These are phyloP conservation scores for Telmatochromis brachygnathus DNA, from an alignment of 2,113 vertebrate species.

Conservation along the genomic window DNA sequence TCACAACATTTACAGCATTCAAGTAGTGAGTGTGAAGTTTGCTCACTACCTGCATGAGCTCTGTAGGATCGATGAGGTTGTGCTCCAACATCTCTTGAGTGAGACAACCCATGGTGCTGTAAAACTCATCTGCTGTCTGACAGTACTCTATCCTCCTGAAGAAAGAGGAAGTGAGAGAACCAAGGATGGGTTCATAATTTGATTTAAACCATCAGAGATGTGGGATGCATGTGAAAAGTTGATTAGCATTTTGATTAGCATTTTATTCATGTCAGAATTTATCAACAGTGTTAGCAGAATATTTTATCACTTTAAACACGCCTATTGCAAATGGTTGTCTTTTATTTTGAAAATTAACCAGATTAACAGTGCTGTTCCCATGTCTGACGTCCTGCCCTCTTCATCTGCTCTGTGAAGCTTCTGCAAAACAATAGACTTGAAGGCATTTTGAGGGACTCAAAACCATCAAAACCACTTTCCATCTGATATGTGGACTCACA, in stretches of 20 bases:
- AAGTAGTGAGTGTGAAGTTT: not conserved
- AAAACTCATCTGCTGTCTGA: conserved; percentile 93
- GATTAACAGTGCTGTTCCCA: not conserved
- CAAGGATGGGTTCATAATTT: not conserved
- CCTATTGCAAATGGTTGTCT: not conserved
- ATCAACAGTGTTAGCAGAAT: not conserved
- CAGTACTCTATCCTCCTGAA: conserved; percentile 88
- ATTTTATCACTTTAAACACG: not conserved
- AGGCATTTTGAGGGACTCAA: not conserved
- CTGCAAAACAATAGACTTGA: not conserved
- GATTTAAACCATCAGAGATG: not conserved
- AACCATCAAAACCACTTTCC: not conserved
- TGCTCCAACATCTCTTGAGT: conserved; percentile 96
- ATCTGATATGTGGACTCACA: not conserved
- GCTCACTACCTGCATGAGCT: conserved; percentile 87
- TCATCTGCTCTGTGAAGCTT: not conserved
- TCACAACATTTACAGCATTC: not conserved
- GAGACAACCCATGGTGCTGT: conserved; percentile 92
- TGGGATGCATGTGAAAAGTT: not conserved
- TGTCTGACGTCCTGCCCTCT: not conserved
- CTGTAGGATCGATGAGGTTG: conserved; percentile 82
- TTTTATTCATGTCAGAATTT: not conserved
- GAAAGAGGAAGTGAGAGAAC: not conserved
- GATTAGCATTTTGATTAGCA: not conserved
- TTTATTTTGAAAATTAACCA: not conserved